Evolutionary conservation across 2,797 vertebrate genomes (phyloP), one percentile per base, ranked within the genome.

Genomic region (Decapterus maruadsi): DNA sequence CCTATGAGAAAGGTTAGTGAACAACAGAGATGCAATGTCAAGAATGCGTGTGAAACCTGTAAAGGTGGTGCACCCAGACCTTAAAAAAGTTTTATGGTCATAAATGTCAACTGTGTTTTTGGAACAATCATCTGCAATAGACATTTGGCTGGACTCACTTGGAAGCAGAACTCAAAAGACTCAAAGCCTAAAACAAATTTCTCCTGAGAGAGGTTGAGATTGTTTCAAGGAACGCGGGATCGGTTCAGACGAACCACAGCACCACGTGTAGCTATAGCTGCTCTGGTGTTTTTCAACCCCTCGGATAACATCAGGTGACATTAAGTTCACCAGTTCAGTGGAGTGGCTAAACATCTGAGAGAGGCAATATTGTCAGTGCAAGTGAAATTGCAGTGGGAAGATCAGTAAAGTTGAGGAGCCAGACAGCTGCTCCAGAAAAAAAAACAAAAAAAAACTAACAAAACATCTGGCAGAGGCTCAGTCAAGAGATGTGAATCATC

Each of bases 61-160:
- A 42, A 58, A 6, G 38, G 1, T 26, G 43, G 43, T 20, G 19
- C 13, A 83, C 29, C 45, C 20, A 17, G 40, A 43, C n/a, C 17
- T 26, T 51, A 20, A 31, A 46, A 65, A 55, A n/a, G n/a, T n/a
- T 12, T 69, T 29, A 17, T 0, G 22, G 58, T 82, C 31, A 53
- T 62, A 61, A 72, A 73, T 48, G 34, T 65, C 43, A 38, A 20
- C 34, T 29, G 29, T 22, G 45, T n/a, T 12, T 31, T 57, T 50
- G 19, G 19, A 17, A 68, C 26, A 31, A 7, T 40, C 19, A 54
- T 43, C 80, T 50, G 61, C 10, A 61, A 61, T 72, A 58, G 70
- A 64, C 4, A 53, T 80, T 81, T 71, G 75, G 75, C 71, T 66
- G 61, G 50, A 34, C 53, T 70, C 65, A 45, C 64, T 65, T 6